Percentiles rank a stretch among this genome's conserved stretches.
phyloP scores from a whole-genome alignment of 2,113 vertebrate species.

The Sakesphorus luctuosus region DNA sequence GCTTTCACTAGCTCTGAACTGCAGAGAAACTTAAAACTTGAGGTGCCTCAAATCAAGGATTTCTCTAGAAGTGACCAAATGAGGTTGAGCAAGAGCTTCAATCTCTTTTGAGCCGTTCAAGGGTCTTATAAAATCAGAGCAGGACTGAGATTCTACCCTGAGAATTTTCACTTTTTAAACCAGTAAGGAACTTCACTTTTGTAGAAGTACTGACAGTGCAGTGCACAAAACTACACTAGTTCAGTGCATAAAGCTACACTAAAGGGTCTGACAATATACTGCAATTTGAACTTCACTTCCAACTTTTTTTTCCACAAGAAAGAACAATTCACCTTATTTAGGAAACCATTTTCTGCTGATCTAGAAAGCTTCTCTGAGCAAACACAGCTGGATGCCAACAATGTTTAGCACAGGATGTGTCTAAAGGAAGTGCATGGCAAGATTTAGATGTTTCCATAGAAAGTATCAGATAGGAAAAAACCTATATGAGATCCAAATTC shows the following conservation, averaged over 20 bases:
- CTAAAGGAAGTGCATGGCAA: background rate
- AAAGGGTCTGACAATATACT: slow-evolving; percentile 29
- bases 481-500: background rate
- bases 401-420: background rate
- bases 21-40: background rate
- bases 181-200: background rate
- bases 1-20: background rate
- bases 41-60: background rate
- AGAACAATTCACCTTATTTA: slow-evolving; percentile 30
- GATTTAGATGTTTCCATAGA: background rate
- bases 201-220: background rate
- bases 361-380: slow-evolving; percentile 20
- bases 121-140: background rate
- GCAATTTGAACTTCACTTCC: background rate
- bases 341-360: slow-evolving; percentile 39
- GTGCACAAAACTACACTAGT: background rate
- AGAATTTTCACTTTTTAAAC: background rate
- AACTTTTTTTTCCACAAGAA: slow-evolving; percentile 27
- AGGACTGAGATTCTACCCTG: background rate
- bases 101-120: background rate
- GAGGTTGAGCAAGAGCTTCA: background rate
- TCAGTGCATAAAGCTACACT: slow-evolving; percentile 38
- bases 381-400: slow-evolving; percentile 50
- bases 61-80: background rate
- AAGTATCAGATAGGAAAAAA: slow-evolving; percentile 11